Evolutionary conservation across 1,140 invertebrate species (phyloP).

Genomic region (Proctacanthus coquilletti): DNA sequence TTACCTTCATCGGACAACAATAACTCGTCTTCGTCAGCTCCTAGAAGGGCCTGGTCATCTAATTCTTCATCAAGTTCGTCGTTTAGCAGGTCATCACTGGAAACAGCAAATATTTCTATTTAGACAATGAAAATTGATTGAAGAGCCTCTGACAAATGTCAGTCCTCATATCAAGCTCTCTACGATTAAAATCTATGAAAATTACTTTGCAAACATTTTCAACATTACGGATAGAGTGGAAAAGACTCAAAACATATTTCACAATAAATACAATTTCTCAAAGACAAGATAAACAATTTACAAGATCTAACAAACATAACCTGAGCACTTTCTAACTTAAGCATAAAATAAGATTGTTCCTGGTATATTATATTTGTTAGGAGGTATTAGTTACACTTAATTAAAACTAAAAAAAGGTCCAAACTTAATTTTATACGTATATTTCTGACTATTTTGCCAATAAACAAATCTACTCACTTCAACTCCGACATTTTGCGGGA

Average conservation of each 20-base stretch:
- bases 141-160: not conserved
- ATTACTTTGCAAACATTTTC: not conserved
- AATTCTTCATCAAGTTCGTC: conserved; percentile 27
- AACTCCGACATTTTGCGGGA: not conserved
- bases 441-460: not conserved
- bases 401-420: no score
- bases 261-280: not conserved
- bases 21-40: conserved; percentile 27
- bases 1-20: conserved; percentile 29
- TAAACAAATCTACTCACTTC: not conserved
- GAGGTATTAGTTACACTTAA: no score
- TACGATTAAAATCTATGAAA: not conserved
- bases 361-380: not conserved
- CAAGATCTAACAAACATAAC: not conserved
- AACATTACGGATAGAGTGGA: not conserved
- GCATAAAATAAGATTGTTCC: not conserved
- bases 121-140: not conserved
- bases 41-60: conserved; percentile 25
- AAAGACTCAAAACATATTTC: not conserved
- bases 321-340: not conserved
- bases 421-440: no score
- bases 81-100: conserved; percentile 28
- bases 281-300: not conserved
- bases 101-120: conserved; percentile 5
- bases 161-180: not conserved